A percentile compares a stretch with the other conserved stretches of the same genome.
Conservation (phyloP, 2,888 invertebrate species). For the Orthosia gracilis region DNA sequence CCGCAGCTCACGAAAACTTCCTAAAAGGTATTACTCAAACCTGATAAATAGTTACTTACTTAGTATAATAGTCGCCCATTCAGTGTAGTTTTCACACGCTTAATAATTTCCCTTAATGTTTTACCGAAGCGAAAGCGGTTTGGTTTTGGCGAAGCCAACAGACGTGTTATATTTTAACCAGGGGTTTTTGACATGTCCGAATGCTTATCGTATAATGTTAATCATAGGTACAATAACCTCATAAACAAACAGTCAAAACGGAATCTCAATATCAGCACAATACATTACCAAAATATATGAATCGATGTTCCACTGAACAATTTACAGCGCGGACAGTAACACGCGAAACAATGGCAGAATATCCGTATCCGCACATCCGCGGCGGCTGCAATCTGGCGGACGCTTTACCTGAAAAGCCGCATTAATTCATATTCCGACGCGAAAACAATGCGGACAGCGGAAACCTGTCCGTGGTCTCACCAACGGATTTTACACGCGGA, state of each 20-base stretch:
- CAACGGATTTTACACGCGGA: constrained; percentile 83
- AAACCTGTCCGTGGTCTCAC: constrained; percentile 83
- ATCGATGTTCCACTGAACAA: constrained; percentile 60
- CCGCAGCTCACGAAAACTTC: too few relatives aligned
- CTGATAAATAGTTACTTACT: too few relatives aligned
- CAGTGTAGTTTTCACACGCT: too few relatives aligned
- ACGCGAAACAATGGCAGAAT: constrained; percentile 63
- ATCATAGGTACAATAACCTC: constrained; percentile 15
- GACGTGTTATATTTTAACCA: too few relatives aligned
- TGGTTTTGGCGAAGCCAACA: too few relatives aligned
- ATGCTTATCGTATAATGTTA: background rate
- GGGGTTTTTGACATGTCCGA: too few relatives aligned
- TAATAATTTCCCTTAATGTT: too few relatives aligned
- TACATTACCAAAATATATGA: constrained; percentile 58
- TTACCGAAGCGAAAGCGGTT: too few relatives aligned
- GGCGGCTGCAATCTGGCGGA: constrained; percentile 76
- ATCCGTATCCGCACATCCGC: constrained; percentile 65
- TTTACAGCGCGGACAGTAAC: constrained; percentile 66
- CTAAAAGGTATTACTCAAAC: too few relatives aligned
- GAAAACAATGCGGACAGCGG: constrained; percentile 82
- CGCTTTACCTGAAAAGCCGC: constrained; percentile 82
- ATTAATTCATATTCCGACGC: constrained; percentile 84
- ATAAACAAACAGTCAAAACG: constrained; percentile 36
- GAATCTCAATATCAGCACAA: constrained; percentile 55
- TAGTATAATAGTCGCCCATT: too few relatives aligned